Evolutionary conservation across 1,140 invertebrate species (phyloP), one percentile per base, ranked within the genome.

Genomic region (Littorina saxatilis): DNA sequence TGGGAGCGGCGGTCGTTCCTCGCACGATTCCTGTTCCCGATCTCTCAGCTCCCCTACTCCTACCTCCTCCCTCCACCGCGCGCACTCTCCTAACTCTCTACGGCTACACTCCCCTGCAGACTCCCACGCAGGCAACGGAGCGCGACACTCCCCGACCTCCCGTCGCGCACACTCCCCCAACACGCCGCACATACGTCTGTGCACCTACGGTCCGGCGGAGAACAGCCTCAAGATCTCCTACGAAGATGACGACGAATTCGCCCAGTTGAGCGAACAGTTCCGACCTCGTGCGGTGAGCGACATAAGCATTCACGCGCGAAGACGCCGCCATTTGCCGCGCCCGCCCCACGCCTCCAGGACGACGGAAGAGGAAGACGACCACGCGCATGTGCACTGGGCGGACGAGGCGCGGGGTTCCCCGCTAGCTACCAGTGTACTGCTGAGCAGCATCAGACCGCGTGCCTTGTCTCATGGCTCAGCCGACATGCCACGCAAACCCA

Each of bases 311-410:
- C 76, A 78, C 55, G 55, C 32, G 35, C 32, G 32, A 37, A 47
- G 70, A 29, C 55, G 55, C 37, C 29, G 55, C 2, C 76, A 37
- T 2, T 27, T 78, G 35, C 76, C 58, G 13, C 55, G 52, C 55
- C 39, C 32, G 9, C 58, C 76, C 13, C 13, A 27, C 23, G 55
- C 27, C 55, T 39, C 39, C 39, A n/a, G 35, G 35, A 27, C 37
- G 74, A 0, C 9, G 50, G 50, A 76, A 13, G 74, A 76, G 20
- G 50, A n/a, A 13, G 55, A 74, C 15, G 70, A 78, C 11, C 79
- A 77, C 35, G 74, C 35, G 13, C 82, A 81, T 63, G 82, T 83
- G 63, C 82, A 75, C 82, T 83, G 82, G 82, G 82, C 82, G 40
- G 82, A 83, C 66, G 82, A 83, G 74, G 61, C 72, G 73, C 55